Base-by-base conservation (phyloP, 2,888 invertebrate genomes). In the Drosophila mercatorum region DNA sequence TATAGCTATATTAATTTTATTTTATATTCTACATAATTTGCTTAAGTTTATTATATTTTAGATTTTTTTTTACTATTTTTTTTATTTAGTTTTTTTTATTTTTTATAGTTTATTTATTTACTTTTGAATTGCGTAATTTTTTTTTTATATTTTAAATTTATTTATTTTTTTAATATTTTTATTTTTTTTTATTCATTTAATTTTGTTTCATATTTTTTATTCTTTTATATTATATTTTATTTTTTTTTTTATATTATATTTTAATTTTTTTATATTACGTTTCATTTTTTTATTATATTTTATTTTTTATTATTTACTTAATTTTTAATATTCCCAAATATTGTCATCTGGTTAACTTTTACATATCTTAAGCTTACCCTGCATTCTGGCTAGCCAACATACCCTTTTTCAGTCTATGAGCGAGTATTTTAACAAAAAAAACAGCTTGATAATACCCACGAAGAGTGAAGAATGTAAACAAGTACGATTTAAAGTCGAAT, bases 401-500 rank as follows among this genome's bases (percentile, higher is more conserved):
- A 4, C 55, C 12, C 38, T 5, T 22, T 12, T 17, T 12, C 7
- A 52, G 7, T 6, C 11, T 7, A n/a, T 36, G 2, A 26, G n/a
- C 26, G 3, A 0, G 6, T 41, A 55, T 12, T 31, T 22, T 22
- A 22, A 22, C 47, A 40, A 43, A 63, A 63, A 67, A 40, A 68
- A 57, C 47, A 67, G 53, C 56, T 65, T 58, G 66, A 70, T 72
- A 75, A 72, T 64, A 68, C 70, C 56, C 57, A 65, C 58, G 58
- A 60, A 46, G 40, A 44, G 38, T 26, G 26, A 52, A 63, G 55
- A 79, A 72, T 82, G 72, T 75, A 85, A 88, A 79, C 75, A 88
- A 78, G 81, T 58, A 38, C 47, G 56, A 79, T 66, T 74, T 65
- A 58, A 71, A 88, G 70, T 62, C 57, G 55, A 46, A n/a, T 40